Evolutionary conservation across 2,797 vertebrate genomes (phyloP).

Genomic region (Argentina silus): DNA sequence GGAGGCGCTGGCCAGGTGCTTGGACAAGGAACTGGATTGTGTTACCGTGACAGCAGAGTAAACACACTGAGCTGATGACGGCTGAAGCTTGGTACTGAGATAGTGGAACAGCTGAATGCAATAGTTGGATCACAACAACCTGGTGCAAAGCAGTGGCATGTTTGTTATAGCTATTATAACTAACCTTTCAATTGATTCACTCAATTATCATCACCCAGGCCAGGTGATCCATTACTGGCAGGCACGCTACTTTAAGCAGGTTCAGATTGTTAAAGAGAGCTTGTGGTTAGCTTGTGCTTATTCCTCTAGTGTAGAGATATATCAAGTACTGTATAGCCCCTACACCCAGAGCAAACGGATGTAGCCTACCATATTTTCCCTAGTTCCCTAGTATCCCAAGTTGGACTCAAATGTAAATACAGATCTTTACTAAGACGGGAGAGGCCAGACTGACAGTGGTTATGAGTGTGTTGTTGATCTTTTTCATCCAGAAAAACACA

Average conservation of each 20-base stretch:
- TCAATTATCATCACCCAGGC: not conserved
- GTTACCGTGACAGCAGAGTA: conserved; percentile 49
- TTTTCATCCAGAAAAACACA: not conserved
- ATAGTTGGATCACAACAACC: conserved; percentile 9
- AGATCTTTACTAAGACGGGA: too few relatives aligned
- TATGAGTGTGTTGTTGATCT: not conserved
- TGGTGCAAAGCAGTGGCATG: not conserved
- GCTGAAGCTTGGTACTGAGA: conserved; percentile 18
- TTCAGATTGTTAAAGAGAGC: not conserved
- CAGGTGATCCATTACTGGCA: not conserved
- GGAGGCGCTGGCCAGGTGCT: conserved; percentile 29
- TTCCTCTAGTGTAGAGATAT: too few relatives aligned
- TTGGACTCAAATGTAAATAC: not conserved
- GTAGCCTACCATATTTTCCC: not conserved
- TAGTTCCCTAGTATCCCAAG: not conserved
- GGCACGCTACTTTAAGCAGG: not conserved
- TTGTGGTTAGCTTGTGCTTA: not conserved
- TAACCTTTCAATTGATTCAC: not conserved
- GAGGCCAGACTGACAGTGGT: not conserved
- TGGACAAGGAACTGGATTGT: conserved; percentile 55
- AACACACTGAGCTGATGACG: conserved; percentile 46
- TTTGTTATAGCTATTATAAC: not conserved
- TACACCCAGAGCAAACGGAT: not conserved
- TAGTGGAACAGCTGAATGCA: conserved; percentile 31
- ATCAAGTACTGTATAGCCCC: not conserved